These are phyloP conservation scores for Glossophaga mutica DNA, from an alignment of 2,797 vertebrate species.

Conservation along the genomic window DNA sequence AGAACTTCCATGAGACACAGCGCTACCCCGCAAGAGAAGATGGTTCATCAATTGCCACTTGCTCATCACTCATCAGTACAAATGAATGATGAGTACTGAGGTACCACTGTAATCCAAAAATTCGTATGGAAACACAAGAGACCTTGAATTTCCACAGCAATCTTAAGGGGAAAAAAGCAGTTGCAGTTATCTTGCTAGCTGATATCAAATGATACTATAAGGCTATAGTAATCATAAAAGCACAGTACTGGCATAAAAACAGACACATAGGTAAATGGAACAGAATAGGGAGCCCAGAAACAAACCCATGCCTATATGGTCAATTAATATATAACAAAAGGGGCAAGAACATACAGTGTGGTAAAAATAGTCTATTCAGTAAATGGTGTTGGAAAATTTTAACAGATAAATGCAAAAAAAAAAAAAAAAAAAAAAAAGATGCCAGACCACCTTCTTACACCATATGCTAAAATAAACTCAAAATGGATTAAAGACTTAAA, in stretches of 20 bases:
- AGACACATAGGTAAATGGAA: not conserved
- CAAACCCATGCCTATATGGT: not conserved
- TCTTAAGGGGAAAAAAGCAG: not conserved
- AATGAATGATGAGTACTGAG: too few relatives aligned
- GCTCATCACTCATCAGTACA: too few relatives aligned
- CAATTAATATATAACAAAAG: not conserved
- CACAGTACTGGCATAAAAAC: not conserved
- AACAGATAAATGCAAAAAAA: not conserved
- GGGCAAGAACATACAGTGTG: not conserved
- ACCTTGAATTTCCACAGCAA: not conserved
- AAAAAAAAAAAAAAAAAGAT: not conserved
- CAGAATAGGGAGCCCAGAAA: not conserved
- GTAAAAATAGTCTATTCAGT: not conserved
- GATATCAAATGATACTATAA: not conserved
- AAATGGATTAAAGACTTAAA: not conserved
- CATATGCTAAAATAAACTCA: not conserved
- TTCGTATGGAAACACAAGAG: not conserved
- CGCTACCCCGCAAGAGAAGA: too few relatives aligned
- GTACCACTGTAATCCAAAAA: not conserved
- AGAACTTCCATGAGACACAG: too few relatives aligned
- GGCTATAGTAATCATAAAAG: not conserved
- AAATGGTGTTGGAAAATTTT: not conserved
- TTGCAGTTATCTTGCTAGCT: not conserved
- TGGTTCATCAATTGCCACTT: too few relatives aligned
- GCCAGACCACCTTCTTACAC: not conserved